Percentiles rank a stretch among this genome's conserved stretches.
These are phyloP conservation scores for Chionoecetes opilio DNA, from an alignment of 1,140 invertebrate species.

Conservation along the genomic window DNA sequence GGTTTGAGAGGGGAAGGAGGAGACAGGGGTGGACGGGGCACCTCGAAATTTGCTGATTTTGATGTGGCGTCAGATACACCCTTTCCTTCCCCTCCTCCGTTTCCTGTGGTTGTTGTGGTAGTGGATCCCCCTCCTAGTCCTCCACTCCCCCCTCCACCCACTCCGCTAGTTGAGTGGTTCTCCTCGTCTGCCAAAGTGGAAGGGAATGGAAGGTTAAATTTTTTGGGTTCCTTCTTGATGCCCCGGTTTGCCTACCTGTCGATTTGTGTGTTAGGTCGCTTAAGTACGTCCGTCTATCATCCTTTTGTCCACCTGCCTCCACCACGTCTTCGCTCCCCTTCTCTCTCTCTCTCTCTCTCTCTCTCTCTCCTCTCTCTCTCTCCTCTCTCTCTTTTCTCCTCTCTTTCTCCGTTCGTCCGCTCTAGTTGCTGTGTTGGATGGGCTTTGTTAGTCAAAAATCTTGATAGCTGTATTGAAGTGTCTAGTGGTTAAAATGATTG, in stretches of 20 bases:
- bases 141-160: neutral
- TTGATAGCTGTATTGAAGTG: too few species aligned
- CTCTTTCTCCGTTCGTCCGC: too few species aligned
- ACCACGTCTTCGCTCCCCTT: neutral
- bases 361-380: too few species aligned
- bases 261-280: neutral
- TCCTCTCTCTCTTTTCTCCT: too few species aligned
- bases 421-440: too few species aligned
- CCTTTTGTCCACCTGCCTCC: neutral
- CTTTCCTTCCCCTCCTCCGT: neutral
- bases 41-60: neutral
- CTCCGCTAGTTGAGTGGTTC: neutral
- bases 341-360: too few species aligned
- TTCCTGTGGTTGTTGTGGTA: neutral
- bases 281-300: neutral
- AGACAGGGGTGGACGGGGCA: neutral
- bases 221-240: neutral
- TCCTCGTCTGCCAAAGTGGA: slow-evolving; percentile 54
- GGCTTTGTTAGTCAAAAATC: too few species aligned
- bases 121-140: neutral
- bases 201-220: neutral
- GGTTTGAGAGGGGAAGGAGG: slow-evolving; percentile 19
- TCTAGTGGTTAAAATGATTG: too few species aligned
- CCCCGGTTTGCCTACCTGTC: neutral
- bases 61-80: neutral